phyloP scores from a whole-genome alignment of 2,113 vertebrate genomes.

The Piliocolobus tephrosceles region DNA sequence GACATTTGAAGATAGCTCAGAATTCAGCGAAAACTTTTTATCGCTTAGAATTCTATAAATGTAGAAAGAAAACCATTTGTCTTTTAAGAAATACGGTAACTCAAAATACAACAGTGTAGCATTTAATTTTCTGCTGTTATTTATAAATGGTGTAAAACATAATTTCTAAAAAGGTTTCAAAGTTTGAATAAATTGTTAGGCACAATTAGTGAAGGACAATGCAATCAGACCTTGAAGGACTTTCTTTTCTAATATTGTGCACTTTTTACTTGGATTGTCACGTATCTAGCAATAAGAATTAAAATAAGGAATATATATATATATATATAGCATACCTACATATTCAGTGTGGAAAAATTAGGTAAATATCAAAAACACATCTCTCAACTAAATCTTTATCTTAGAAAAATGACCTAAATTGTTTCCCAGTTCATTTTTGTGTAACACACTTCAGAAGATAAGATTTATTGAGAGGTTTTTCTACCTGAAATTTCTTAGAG shows the following conservation, averaged over 20 bases:
- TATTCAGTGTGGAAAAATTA: conserved; percentile 15
- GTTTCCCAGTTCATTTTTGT: background rate
- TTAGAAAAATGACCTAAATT: background rate
- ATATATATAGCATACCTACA: background rate
- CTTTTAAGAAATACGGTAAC: conserved; percentile 44
- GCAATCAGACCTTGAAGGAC: conserved; percentile 76
- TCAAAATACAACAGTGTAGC: background rate
- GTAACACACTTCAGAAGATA: background rate
- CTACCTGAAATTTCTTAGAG: background rate
- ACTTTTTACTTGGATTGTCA: conserved; percentile 61
- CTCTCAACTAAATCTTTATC: conserved; percentile 4
- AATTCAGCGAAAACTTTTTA: background rate
- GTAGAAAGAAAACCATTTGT: conserved; percentile 40
- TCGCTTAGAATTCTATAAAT: background rate
- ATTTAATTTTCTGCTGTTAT: conserved; percentile 72
- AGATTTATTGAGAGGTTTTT: background rate
- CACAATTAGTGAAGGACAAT: conserved; percentile 75
- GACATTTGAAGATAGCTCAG: background rate
- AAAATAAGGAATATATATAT: background rate
- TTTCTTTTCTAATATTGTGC: conserved; percentile 45
- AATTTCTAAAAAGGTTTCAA: conserved; percentile 42
- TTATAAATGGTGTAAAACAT: conserved; percentile 64
- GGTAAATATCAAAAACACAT: background rate
- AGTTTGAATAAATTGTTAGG: conserved; percentile 69
- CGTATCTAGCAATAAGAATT: conserved; percentile 52